Evolutionary conservation across 2,113 vertebrate species (phyloP), one percentile per base, ranked within the genome.

Genomic region (Sylvia atricapilla): DNA sequence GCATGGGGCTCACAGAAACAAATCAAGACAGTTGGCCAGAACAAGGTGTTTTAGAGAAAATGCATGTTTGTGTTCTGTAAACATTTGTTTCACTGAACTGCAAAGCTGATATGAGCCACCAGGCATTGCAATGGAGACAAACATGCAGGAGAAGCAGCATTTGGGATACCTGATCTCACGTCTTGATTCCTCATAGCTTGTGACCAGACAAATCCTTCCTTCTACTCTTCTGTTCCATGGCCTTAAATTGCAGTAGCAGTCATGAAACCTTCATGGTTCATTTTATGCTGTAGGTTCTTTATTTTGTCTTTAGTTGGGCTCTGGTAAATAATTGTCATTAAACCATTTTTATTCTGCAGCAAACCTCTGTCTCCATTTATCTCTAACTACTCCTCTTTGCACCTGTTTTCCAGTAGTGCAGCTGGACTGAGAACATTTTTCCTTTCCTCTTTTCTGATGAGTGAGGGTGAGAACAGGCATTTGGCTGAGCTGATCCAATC

Each of bases 231-330:
- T 72, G n/a, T 68, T 76, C 31, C 5, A 7, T 60, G 19, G 4
- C 37, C 58, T 90, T 86, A 50, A 46, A 30, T 27, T 73, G 22
- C 11, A 69, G 15, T 17, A 47, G 20, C 3, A 39, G 7, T 22
- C 0, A 0, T 43, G 44, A 85, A 85, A 79, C 5, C 6, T 67
- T 63, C 23, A 25, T 0, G 0, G 30, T 64, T 82, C 14, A 5
- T 9, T 82, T 46, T 60, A 7, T 60, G n/a, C 49, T 73, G 6
- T 8, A 58, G 19, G 25, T 41, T 60, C 10, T 62, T 82, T 66
- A n/a, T 56, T 75, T 76, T 60, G 12, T 31, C 49, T 78, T 43
- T 25, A 31, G 39, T 11, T 60, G 53, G 28, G 24, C 21, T 68
- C 55, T 64, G 72, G 28, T 50, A 83, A 78, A 58, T 55, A 77